A percentile compares a stretch with the other conserved stretches of the same genome.
These are phyloP conservation scores for Lethrus apterus DNA, from an alignment of 1,140 invertebrate genomes.

Conservation along the genomic window DNA sequence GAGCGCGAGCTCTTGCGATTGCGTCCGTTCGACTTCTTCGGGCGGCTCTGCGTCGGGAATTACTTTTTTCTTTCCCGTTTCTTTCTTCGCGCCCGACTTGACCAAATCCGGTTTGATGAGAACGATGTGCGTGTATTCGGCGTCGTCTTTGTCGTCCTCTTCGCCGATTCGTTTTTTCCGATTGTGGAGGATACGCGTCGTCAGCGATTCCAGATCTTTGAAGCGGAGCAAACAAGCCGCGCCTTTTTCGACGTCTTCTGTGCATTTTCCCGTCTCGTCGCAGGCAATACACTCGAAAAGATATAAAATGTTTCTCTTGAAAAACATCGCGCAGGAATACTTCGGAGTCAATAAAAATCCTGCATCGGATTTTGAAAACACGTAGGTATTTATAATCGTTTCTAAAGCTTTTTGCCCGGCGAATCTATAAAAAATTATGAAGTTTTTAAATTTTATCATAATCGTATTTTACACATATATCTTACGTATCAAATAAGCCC, in stretches of 20 bases:
- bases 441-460: not conserved
- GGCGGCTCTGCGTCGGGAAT: not conserved
- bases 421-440: conserved; percentile 24
- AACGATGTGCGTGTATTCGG: conserved; percentile 31
- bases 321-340: conserved; percentile 46
- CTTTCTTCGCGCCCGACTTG: not conserved
- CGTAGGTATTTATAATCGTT: conserved; percentile 24
- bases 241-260: conserved; percentile 36
- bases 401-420: conserved; percentile 28
- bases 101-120: conserved; percentile 16
- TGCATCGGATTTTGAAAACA: conserved; percentile 41
- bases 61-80: not conserved
- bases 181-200: conserved; percentile 39
- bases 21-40: conserved; percentile 27
- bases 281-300: conserved; percentile 44
- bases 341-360: conserved; percentile 46
- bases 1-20: conserved; percentile 42
- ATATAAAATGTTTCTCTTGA: conserved; percentile 44
- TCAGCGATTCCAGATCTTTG: conserved; percentile 35
- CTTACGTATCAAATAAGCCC: conserved; percentile 22
- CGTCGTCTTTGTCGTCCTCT: conserved; percentile 13
- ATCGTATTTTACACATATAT: conserved; percentile 12
- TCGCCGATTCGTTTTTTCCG: conserved; percentile 29
- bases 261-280: conserved; percentile 44
- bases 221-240: conserved; percentile 45